Evolutionary conservation across 2,113 vertebrate species (phyloP).

Genomic region (Tangachromis dhanisi): DNA sequence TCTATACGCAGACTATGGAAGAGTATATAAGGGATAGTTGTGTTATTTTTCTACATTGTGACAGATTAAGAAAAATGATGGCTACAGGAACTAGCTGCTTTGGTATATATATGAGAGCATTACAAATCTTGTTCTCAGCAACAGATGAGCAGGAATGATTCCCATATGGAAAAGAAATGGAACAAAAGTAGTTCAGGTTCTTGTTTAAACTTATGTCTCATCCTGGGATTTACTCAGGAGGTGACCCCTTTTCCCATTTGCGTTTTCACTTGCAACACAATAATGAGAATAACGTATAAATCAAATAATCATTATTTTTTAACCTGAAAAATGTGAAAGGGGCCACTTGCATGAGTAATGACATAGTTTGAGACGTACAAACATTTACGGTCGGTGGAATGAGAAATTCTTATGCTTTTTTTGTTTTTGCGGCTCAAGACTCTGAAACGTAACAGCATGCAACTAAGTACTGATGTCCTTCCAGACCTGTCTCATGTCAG

Average conservation of each 20-base stretch:
- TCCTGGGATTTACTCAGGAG: background rate
- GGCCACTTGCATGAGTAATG: background rate
- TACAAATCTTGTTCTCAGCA: background rate
- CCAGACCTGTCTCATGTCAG: constrained; percentile 29
- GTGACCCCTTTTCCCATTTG: background rate
- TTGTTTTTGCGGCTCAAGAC: background rate
- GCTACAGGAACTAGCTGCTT: background rate
- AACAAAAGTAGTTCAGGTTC: background rate
- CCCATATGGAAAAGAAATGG: background rate
- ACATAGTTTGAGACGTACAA: background rate
- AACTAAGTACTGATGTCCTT: background rate
- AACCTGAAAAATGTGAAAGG: background rate
- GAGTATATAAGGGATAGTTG: background rate
- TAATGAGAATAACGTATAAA: background rate
- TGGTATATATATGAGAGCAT: background rate
- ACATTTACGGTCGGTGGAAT: background rate
- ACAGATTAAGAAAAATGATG: background rate
- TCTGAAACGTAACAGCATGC: background rate
- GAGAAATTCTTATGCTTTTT: background rate
- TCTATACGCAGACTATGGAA: background rate
- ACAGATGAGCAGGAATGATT: background rate
- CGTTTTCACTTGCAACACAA: background rate
- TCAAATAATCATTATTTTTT: background rate
- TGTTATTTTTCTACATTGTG: background rate
- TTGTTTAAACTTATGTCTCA: background rate